A percentile compares a stretch with the other conserved stretches of the same genome.
Evolutionary conservation across 2,888 invertebrate species (phyloP).

Genomic region (Odiellus spinosus): DNA sequence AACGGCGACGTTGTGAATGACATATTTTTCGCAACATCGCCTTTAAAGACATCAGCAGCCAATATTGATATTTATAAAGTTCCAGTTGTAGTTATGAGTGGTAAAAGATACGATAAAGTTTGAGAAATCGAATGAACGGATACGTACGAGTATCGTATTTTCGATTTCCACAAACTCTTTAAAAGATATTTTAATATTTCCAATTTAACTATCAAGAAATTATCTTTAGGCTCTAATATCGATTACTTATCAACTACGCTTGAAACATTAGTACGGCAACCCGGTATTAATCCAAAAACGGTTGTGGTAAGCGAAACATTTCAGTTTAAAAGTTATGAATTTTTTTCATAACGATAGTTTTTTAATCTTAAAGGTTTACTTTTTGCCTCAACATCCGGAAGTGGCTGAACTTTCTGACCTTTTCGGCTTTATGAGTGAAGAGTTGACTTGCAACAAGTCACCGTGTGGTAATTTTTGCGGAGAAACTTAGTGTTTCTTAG

Average conservation of each 20-base stretch:
- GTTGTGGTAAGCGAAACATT: slow-evolving; percentile 30
- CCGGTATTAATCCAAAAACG: slow-evolving; percentile 34
- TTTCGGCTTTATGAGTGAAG: slow-evolving; percentile 18
- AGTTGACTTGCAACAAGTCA: slow-evolving; percentile 5
- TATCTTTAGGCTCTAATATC: slow-evolving; percentile 10
- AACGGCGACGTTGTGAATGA: slow-evolving; percentile 24
- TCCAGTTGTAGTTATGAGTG: slow-evolving; percentile 33
- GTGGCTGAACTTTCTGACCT: slow-evolving; percentile 13
- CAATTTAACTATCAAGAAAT: no score
- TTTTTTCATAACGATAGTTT: not conserved
- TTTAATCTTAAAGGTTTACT: slow-evolving; percentile 13
- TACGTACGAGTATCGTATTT: no score
- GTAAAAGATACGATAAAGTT: slow-evolving; percentile 18
- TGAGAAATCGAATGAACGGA: no score
- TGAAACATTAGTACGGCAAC: slow-evolving; percentile 37
- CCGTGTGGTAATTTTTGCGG: slow-evolving; percentile 10
- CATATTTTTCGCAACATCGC: slow-evolving; percentile 10
- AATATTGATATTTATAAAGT: slow-evolving; percentile 27
- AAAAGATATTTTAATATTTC: no score
- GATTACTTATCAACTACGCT: slow-evolving; percentile 28
- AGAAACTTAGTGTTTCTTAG: slow-evolving; percentile 1
- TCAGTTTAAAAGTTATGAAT: not conserved
- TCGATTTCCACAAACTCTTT: no score
- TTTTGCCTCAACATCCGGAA: slow-evolving; percentile 14
- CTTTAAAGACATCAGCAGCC: slow-evolving; percentile 10